phyloP scores from a whole-genome alignment of 23 tunicate species.

The Pegea sp. region DNA sequence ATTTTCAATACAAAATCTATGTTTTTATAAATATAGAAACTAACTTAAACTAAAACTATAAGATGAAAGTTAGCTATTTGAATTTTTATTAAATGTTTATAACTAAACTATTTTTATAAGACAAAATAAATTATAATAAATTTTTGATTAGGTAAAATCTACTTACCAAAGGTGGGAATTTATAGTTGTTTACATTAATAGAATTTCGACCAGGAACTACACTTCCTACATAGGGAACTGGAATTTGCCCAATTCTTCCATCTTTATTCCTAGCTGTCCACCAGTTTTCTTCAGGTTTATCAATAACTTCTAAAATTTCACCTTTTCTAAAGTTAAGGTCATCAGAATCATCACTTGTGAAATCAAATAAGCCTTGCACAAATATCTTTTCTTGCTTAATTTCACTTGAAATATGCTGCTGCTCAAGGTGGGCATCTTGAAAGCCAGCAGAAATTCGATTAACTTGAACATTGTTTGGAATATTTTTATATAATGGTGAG shows the following conservation, averaged over 20 bases:
- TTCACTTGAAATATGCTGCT: no score
- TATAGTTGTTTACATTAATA: background rate
- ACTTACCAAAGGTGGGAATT: background rate
- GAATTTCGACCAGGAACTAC: constrained; percentile 41
- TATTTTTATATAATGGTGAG: constrained; percentile 19
- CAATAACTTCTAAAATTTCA: constrained; percentile 65
- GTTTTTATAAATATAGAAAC: background rate
- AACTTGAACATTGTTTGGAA: background rate
- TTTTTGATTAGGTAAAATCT: background rate
- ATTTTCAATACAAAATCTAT: background rate
- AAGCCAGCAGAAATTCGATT: background rate
- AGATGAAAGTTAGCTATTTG: background rate
- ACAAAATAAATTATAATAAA: background rate
- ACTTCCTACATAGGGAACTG: constrained; percentile 75
- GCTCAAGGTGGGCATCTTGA: background rate
- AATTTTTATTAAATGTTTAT: background rate
- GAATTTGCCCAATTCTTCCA: constrained; percentile 82
- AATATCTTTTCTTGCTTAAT: background rate
- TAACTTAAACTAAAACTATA: background rate
- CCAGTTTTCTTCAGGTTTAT: constrained; percentile 97
- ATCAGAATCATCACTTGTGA: constrained; percentile 69
- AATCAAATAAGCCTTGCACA: constrained; percentile 69
- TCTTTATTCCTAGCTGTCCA: constrained; percentile 72
- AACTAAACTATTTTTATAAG: background rate
- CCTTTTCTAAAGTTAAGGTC: constrained; percentile 78